phyloP scores from a whole-genome alignment of 2,797 vertebrate species.

The Dicrostonyx torquatus region DNA sequence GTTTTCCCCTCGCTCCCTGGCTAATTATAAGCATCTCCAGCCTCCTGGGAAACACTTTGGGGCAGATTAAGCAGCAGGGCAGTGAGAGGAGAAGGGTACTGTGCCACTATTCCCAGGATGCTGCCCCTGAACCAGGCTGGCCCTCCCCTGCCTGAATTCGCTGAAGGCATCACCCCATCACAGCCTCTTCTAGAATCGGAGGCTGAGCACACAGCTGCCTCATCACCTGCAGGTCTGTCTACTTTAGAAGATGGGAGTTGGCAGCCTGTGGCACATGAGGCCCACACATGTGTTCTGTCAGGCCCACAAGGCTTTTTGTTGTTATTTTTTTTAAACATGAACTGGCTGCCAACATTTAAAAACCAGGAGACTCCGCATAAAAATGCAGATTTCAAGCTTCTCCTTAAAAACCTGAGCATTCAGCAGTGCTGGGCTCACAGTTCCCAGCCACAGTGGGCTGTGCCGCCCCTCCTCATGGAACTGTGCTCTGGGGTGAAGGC shows the following conservation, averaged over 20 bases:
- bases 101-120: neutral
- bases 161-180: neutral
- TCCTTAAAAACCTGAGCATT: conserved; percentile 52
- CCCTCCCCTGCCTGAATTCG: no score
- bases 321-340: neutral
- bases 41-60: conserved; percentile 75
- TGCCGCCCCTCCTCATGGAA: neutral
- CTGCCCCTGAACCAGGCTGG: neutral
- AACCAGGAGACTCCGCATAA: conserved; percentile 72
- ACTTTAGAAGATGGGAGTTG: conserved; percentile 54
- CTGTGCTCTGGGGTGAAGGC: fast-evolving
- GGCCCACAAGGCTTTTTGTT: neutral
- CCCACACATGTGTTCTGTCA: conserved; percentile 64
- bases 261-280: conserved; percentile 61
- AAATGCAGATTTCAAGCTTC: conserved; percentile 68
- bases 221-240: conserved; percentile 10
- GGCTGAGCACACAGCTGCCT: conserved; percentile 9
- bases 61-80: conserved; percentile 40
- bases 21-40: conserved; percentile 58
- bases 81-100: neutral
- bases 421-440: neutral
- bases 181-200: neutral
- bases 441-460: neutral
- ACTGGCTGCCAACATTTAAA: conserved; percentile 69
- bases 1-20: conserved; percentile 72